phyloP scores from a whole-genome alignment of 2,113 vertebrate species.

The Tautogolabrus adspersus region DNA sequence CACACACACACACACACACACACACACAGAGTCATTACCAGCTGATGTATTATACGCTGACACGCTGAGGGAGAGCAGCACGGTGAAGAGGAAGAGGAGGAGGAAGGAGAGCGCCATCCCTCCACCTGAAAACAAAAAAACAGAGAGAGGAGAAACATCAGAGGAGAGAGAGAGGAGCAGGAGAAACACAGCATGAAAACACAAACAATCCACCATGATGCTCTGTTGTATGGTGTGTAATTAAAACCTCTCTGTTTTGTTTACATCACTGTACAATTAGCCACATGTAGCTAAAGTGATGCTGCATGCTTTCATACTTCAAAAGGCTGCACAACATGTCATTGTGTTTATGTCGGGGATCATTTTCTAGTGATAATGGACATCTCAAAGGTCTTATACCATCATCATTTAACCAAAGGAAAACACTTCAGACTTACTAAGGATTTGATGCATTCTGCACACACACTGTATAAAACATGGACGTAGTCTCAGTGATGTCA shows the following conservation, averaged over 20 bases:
- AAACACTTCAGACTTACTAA: too few relatives aligned
- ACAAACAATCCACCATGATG: neutral
- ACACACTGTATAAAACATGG: too few relatives aligned
- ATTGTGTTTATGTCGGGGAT: too few relatives aligned
- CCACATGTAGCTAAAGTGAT: too few relatives aligned
- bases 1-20: neutral
- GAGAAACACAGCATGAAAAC: too few relatives aligned
- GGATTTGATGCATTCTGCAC: too few relatives aligned
- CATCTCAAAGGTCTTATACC: too few relatives aligned
- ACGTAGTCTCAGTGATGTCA: too few relatives aligned
- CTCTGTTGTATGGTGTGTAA: neutral
- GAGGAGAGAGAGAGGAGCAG: neutral
- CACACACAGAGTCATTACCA: conserved; percentile 53
- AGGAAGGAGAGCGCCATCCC: conserved; percentile 46
- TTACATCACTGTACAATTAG: neutral
- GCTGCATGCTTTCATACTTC: too few relatives aligned
- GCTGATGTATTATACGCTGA: conserved; percentile 59
- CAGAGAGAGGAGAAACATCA: neutral
- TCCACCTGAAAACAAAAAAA: conserved; percentile 44
- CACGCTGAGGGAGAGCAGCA: conserved; percentile 30
- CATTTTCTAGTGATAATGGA: too few relatives aligned
- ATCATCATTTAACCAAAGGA: too few relatives aligned
- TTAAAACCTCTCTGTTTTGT: neutral
- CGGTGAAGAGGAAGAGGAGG: conserved; percentile 18
- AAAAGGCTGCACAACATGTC: too few relatives aligned